Percentiles rank a stretch among this genome's conserved stretches.
These are phyloP conservation scores for Leptoteleia sp. DNA, from an alignment of 1,140 invertebrate species.

Conservation along the genomic window DNA sequence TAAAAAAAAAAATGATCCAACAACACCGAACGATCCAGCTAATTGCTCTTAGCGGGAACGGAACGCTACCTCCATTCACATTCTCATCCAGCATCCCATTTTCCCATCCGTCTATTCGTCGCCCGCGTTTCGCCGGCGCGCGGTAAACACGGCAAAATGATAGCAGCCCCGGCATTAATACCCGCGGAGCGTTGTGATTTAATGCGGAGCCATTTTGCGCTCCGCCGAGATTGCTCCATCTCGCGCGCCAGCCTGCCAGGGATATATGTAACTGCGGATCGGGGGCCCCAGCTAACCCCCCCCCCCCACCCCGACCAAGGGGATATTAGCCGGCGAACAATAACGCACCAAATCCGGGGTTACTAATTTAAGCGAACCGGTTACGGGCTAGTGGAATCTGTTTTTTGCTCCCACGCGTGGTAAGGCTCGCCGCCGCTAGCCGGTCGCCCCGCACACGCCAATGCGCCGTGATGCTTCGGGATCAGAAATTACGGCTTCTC, in stretches of 20 bases:
- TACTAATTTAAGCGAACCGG: slow-evolving; percentile 70
- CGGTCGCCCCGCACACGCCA: slow-evolving; percentile 61
- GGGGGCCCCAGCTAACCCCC: slow-evolving; percentile 47
- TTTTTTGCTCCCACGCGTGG: slow-evolving; percentile 75
- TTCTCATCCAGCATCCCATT: slow-evolving; percentile 3
- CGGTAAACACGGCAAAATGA: slow-evolving; percentile 48
- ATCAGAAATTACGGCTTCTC: slow-evolving; percentile 76
- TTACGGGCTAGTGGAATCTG: slow-evolving; percentile 73
- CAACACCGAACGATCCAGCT: too few relatives aligned
- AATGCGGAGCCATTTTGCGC: slow-evolving; percentile 38
- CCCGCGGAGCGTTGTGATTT: slow-evolving; percentile 42
- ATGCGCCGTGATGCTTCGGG: slow-evolving; percentile 68
- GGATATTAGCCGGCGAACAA: slow-evolving; percentile 53
- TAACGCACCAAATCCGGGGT: slow-evolving; percentile 45
- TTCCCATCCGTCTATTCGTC: slow-evolving; percentile 48
- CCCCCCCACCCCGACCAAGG: too few relatives aligned
- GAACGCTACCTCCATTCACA: slow-evolving; percentile 14
- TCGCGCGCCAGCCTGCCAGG: slow-evolving; percentile 14
- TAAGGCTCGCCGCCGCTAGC: slow-evolving; percentile 19
- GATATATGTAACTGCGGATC: slow-evolving; percentile 57
- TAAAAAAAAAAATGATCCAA: too few relatives aligned
- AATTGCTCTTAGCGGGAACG: too few relatives aligned
- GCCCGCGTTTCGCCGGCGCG: slow-evolving; percentile 14
- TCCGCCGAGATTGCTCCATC: too few relatives aligned
- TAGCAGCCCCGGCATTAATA: slow-evolving; percentile 27